A percentile compares a stretch with the other conserved stretches of the same genome.
phyloP scores from a whole-genome alignment of 2,113 vertebrate genomes.

The Elephantulus edwardii region DNA sequence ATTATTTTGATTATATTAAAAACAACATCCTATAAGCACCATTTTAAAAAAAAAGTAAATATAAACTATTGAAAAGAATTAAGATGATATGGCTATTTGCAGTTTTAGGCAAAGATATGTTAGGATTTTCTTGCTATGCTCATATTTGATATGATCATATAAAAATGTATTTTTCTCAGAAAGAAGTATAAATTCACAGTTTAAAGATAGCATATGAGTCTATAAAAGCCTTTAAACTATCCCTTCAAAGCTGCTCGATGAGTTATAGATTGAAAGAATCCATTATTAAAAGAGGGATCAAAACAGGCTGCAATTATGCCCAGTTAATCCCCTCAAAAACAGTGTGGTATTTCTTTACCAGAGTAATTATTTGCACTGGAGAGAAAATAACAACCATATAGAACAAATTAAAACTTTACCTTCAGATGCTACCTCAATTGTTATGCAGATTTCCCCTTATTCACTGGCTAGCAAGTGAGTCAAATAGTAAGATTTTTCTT shows the following conservation, averaged over 20 bases:
- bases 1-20: background rate
- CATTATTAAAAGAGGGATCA: conserved; percentile 84
- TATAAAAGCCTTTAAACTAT: conserved; percentile 66
- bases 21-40: background rate
- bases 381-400: conserved; percentile 81
- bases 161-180: background rate
- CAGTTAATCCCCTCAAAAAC: conserved; percentile 86
- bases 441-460: conserved; percentile 79
- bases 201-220: conserved; percentile 70
- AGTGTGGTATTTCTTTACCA: conserved; percentile 81
- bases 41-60: background rate
- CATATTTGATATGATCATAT: background rate
- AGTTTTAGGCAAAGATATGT: background rate
- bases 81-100: background rate
- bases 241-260: conserved; percentile 67
- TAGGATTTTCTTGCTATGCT: background rate
- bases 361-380: conserved; percentile 83
- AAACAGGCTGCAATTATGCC: conserved; percentile 84
- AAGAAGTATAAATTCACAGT: conserved; percentile 27
- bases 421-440: conserved; percentile 85
- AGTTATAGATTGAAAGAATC: conserved; percentile 75
- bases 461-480: conserved; percentile 49
- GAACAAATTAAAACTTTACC: conserved; percentile 87
- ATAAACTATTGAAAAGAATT: background rate
- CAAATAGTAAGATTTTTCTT: conserved; percentile 44